Base-by-base conservation (phyloP, 2,113 vertebrate species). In the Oncorhynchus gorbuscha region DNA sequence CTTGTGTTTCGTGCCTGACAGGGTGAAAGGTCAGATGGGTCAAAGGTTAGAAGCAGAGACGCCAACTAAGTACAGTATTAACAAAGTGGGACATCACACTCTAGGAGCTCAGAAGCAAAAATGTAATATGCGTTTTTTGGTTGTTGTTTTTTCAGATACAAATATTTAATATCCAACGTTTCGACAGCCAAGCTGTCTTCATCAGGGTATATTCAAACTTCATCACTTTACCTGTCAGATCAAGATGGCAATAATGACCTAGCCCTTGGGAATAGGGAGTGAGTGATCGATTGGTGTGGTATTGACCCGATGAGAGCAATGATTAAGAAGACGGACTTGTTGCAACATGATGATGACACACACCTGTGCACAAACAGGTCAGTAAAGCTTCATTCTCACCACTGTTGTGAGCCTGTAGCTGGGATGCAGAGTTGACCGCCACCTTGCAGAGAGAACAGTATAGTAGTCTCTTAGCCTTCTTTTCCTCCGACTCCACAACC, bases 361-460 rank as follows among this genome's bases (percentile, higher is more conserved):
- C 20, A 39, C 32, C 5, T 30, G 35, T 12, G 48, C 68, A 70
- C 68, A 49, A 39, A 70, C 68, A 48, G 14, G 11, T 30, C 39
- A 70, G 0, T 18, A 8, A 32, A 48, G 24, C 16, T 20, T 18
- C 9, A 49, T 39, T 59, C 96, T 97, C 92, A 99, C 98, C 98
- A 39, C 95, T 97, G 90, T 97, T 99, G 91, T 99, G 98, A 1
- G 98, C 98, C 91, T 97, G 97, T 86, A 99, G 94, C 93, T 99
- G 98, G 0, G 97, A 99, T 85, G 95, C 94, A 1, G 98, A 99
- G 94, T 99, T 99, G 88, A 98, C 97, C 12, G 96, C 96, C 32
- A 99, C 96, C 92, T 98, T 99, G 94, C 98, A 99, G 84, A 99
- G 95, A 14, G 97, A 97, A 88, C 98, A 99, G 91, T 99, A 99